Percentiles rank a stretch among this genome's conserved stretches.
Conservation (phyloP, 1,140 invertebrate genomes). For the Eriosoma lanigerum region DNA sequence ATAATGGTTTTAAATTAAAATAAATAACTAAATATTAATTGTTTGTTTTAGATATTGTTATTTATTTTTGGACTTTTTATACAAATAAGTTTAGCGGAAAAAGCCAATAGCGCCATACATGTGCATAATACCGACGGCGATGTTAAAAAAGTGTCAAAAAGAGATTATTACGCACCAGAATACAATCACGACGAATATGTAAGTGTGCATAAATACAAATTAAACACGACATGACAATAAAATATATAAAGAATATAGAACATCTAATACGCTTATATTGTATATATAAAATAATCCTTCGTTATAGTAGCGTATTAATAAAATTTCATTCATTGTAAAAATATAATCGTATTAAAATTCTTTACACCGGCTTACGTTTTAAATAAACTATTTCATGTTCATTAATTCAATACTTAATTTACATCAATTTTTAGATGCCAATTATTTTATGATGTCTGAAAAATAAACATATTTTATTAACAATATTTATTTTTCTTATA, state of each 20-base stretch:
- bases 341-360: too few relatives aligned
- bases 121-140: not conserved
- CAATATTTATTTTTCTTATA: too few relatives aligned
- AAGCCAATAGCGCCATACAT: not conserved
- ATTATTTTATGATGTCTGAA: too few relatives aligned
- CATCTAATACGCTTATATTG: not conserved
- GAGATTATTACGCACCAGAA: constrained; percentile 55
- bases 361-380: too few relatives aligned
- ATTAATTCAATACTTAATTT: too few relatives aligned
- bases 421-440: too few relatives aligned
- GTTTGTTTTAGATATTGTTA: not conserved
- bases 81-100: constrained; percentile 17
- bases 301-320: too few relatives aligned
- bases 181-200: constrained; percentile 57
- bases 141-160: constrained; percentile 35
- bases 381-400: too few relatives aligned
- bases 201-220: too few relatives aligned
- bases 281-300: too few relatives aligned
- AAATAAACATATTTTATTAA: too few relatives aligned
- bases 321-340: too few relatives aligned
- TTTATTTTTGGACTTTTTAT: not conserved
- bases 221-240: not conserved
- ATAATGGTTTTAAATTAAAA: not conserved
- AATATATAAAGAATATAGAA: not conserved
- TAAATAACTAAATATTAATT: not conserved